Conservation (phyloP, 2,888 invertebrate species). For the Apodemia mormo region DNA sequence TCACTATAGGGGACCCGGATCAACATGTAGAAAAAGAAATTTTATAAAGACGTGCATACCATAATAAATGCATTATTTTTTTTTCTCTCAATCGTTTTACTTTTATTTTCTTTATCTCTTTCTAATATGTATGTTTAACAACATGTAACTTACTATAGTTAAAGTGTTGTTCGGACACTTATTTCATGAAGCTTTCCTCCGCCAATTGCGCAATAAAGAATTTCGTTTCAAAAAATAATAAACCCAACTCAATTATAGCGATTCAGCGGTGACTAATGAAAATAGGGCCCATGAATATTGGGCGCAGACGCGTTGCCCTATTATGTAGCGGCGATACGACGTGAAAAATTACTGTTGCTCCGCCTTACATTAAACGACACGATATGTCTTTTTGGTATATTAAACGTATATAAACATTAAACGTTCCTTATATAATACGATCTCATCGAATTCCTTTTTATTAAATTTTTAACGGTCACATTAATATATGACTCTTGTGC, state of each 20-base stretch:
- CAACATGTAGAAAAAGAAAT: too few relatives aligned
- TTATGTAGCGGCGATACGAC: slow-evolving; percentile 44
- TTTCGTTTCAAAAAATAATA: slow-evolving; percentile 25
- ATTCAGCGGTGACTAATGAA: slow-evolving; percentile 59
- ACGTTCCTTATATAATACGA: too few relatives aligned
- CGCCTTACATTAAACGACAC: slow-evolving; percentile 18
- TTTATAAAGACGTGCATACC: too few relatives aligned
- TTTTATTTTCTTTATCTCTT: too few relatives aligned
- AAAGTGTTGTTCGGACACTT: background rate
- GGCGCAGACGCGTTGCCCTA: slow-evolving; percentile 39
- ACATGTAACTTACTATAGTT: too few relatives aligned
- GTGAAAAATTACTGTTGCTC: slow-evolving; percentile 42
- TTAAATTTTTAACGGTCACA: too few relatives aligned
- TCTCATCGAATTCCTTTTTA: too few relatives aligned
- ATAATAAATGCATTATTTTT: background rate
- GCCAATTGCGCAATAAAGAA: background rate
- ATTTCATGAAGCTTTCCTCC: background rate
- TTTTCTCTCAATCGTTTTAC: too few relatives aligned
- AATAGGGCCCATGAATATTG: slow-evolving; percentile 48
- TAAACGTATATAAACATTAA: too few relatives aligned
- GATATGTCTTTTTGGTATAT: background rate
- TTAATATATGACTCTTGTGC: too few relatives aligned
- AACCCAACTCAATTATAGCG: slow-evolving; percentile 47
- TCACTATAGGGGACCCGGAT: too few relatives aligned
- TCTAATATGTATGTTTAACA: too few relatives aligned